phyloP scores from a whole-genome alignment of 2,797 vertebrate species.

The Alca torda region DNA sequence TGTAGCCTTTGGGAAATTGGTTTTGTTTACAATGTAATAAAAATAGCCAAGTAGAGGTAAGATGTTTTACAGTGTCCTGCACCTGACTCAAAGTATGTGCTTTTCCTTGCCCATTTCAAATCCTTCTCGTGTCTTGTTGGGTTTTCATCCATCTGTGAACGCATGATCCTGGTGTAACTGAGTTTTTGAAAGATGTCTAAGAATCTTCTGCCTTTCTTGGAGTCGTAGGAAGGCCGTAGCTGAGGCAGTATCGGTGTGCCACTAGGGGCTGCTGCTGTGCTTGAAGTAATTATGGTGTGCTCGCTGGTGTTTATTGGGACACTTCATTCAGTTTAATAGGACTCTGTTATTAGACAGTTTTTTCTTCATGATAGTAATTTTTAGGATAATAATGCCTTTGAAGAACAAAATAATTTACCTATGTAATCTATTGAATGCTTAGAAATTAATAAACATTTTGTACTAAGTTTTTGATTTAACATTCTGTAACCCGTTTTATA shows the following conservation, averaged over 20 bases:
- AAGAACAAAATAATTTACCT: not conserved
- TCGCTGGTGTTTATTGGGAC: fast-evolving
- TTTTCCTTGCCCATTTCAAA: not conserved
- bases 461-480: not conserved
- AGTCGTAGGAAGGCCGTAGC: fast-evolving
- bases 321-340: not conserved
- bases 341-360: not conserved
- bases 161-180: not conserved
- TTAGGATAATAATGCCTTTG: not conserved
- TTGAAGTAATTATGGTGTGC: not conserved
- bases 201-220: not conserved
- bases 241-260: not conserved
- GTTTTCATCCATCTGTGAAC: not conserved
- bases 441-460: not conserved
- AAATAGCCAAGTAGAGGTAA: not conserved
- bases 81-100: not conserved
- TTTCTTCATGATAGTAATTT: not conserved
- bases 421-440: not conserved
- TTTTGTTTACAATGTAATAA: not conserved
- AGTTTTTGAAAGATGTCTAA: not conserved
- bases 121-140: not conserved
- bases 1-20: not conserved
- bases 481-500: not conserved
- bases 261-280: conserved; percentile 42
- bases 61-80: not conserved